Evolutionary conservation across 2,888 invertebrate species (phyloP).

Genomic region (Agrochola macilenta): DNA sequence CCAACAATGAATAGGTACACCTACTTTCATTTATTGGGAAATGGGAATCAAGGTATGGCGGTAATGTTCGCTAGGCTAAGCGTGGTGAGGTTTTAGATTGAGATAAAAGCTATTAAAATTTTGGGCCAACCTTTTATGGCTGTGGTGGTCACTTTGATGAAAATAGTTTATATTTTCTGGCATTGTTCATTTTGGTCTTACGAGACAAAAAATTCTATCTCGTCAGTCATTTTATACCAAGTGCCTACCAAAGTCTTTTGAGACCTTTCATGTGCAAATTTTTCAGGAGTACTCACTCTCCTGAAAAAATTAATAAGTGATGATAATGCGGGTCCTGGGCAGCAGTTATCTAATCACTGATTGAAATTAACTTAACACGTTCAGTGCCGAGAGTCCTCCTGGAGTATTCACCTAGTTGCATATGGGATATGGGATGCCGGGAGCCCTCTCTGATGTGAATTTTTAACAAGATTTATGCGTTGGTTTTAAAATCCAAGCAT

Average conservation of each 20-base stretch:
- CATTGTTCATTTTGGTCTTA: background rate
- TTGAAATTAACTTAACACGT: no score
- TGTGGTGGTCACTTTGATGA: background rate
- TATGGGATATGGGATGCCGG: no score
- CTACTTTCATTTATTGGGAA: constrained; percentile 57
- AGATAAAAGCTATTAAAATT: background rate
- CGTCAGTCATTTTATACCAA: background rate
- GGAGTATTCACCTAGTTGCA: no score
- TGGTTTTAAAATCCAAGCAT: no score
- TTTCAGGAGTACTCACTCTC: no score
- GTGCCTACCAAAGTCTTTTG: background rate
- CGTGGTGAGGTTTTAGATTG: background rate
- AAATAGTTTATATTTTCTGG: background rate
- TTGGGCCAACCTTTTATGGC: background rate
- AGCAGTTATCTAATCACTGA: background rate
- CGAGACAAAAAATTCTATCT: background rate
- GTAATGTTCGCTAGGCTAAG: constrained; percentile 36
- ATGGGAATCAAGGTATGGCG: constrained; percentile 37
- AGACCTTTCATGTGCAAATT: background rate
- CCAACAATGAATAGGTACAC: constrained; percentile 54
- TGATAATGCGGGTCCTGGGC: background rate
- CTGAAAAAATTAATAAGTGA: background rate
- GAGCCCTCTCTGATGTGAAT: no score
- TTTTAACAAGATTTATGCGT: no score
- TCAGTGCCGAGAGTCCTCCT: no score